phyloP scores from a whole-genome alignment of 2,113 vertebrate species.

The Pantherophis guttatus region DNA sequence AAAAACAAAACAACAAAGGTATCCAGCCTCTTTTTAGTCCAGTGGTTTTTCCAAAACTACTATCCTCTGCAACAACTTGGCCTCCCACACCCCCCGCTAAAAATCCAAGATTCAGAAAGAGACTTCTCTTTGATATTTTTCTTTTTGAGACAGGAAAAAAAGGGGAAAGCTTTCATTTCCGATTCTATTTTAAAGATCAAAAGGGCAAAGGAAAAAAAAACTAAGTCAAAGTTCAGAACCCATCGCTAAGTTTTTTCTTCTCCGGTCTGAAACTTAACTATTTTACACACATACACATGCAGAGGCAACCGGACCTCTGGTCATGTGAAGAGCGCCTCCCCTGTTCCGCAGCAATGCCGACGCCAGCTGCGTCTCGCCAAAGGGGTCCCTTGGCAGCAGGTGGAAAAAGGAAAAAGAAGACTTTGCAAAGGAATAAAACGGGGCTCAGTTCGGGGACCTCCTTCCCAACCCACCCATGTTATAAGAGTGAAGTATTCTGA shows the following conservation, averaged over 20 bases:
- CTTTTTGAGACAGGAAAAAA: neutral
- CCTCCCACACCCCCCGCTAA: no score
- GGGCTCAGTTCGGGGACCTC: neutral
- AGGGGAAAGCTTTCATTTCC: neutral
- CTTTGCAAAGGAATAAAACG: neutral
- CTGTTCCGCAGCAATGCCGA: neutral
- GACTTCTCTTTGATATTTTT: no score
- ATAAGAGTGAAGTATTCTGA: neutral
- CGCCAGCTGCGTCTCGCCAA: neutral
- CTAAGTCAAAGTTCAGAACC: neutral
- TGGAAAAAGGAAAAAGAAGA: neutral
- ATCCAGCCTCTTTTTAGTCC: neutral
- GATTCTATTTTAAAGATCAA: neutral
- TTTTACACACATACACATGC: neutral
- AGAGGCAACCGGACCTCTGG: neutral
- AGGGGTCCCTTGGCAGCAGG: neutral
- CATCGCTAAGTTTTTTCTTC: neutral
- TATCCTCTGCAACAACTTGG: neutral
- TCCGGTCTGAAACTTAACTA: neutral
- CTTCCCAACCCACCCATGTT: neutral
- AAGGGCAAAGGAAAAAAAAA: rapidly evolving
- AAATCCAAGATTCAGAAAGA: neutral
- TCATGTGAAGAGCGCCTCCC: neutral
- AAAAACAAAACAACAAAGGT: neutral
- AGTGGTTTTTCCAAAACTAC: neutral